These are phyloP conservation scores for Orientallactaga bullata DNA, from an alignment of 2,113 vertebrate genomes.

Conservation along the genomic window DNA sequence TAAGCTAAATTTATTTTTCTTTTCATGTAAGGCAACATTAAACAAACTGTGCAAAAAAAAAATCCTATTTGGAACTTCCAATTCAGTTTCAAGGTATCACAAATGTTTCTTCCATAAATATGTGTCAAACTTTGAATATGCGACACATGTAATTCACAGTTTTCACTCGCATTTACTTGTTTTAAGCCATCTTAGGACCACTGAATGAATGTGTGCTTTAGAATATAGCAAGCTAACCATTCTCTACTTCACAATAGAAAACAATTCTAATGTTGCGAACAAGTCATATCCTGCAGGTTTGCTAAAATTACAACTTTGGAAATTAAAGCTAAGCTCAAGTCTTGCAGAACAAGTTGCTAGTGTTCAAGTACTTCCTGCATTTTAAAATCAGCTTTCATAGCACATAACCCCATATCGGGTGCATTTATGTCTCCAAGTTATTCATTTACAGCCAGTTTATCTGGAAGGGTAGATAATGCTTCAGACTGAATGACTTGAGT, in stretches of 20 bases:
- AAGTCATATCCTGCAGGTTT: slow-evolving; percentile 15
- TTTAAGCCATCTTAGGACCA: slow-evolving; percentile 50
- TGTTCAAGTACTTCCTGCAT: slow-evolving; percentile 48
- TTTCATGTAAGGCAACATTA: slow-evolving; percentile 52
- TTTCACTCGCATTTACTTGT: slow-evolving; percentile 38
- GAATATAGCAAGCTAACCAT: slow-evolving; percentile 48
- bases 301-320: slow-evolving; percentile 42
- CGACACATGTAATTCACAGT: background rate
- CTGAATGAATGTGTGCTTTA: slow-evolving; percentile 43
- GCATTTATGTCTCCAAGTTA: slow-evolving; percentile 52
- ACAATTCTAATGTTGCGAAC: slow-evolving; percentile 50
- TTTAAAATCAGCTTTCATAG: slow-evolving; percentile 29
- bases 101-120: slow-evolving; percentile 41
- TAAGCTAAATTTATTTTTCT: slow-evolving; percentile 62
- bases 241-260: slow-evolving; percentile 52
- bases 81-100: slow-evolving; percentile 37
- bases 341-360: background rate
- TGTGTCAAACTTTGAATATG: slow-evolving; percentile 39
- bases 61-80: slow-evolving; percentile 4
- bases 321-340: slow-evolving; percentile 54
- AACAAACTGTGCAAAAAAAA: background rate
- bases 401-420: slow-evolving; percentile 11
- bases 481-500: background rate
- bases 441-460: slow-evolving; percentile 47
- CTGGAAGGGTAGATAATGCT: slow-evolving; percentile 32